Percentiles rank a stretch among this genome's conserved stretches.
Conservation (phyloP, 2,888 invertebrate species). For the Helleia helle region DNA sequence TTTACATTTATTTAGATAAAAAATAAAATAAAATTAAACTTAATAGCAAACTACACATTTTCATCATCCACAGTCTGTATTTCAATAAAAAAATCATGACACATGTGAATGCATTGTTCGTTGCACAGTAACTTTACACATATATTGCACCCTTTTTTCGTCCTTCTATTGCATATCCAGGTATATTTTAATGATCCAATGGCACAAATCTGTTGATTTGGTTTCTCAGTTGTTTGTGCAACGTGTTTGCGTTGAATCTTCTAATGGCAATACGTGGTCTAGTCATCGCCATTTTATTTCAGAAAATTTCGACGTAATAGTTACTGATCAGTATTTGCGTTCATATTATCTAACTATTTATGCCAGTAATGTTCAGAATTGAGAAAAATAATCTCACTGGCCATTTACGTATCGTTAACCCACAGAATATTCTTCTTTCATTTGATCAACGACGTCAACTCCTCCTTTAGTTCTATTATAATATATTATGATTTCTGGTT, state of each 20-base stretch:
- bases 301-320: not conserved
- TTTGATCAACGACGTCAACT: conserved; percentile 29
- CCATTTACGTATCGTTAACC: conserved; percentile 25
- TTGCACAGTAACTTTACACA: conserved; percentile 6
- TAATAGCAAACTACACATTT: no score
- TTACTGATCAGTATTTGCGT: conserved; percentile 13
- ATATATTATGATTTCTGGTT: no score
- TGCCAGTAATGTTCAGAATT: conserved; percentile 19
- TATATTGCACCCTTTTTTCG: not conserved
- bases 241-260: no score
- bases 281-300: not conserved
- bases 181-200: not conserved
- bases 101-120: no score
- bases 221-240: not conserved
- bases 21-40: no score
- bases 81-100: no score
- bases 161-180: not conserved
- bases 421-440: conserved; percentile 27
- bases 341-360: conserved; percentile 24
- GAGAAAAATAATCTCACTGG: conserved; percentile 26
- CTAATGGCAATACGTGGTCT: conserved; percentile 1
- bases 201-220: not conserved
- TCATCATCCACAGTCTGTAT: no score
- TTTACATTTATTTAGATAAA: no score
- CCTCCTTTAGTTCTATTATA: conserved; percentile 24